phyloP scores from a whole-genome alignment of 2,888 invertebrate species.

The Harpalus rufipes region DNA sequence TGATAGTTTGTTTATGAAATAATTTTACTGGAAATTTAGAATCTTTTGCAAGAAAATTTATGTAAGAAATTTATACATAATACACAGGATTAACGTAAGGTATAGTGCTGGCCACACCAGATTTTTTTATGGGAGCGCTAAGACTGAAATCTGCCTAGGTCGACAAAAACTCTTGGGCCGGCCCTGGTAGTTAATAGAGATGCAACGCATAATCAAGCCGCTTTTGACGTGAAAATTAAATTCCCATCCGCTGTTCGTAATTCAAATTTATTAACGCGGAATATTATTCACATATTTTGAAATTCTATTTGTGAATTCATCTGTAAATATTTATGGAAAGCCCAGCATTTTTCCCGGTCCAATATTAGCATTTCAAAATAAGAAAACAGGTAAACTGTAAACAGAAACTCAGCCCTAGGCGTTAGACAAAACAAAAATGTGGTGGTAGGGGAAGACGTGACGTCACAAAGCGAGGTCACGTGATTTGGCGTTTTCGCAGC shows the following conservation, averaged over 20 bases:
- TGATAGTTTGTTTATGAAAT: too few relatives aligned
- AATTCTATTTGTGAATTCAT: constrained; percentile 6
- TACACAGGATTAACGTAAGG: too few relatives aligned
- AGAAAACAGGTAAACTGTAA: constrained; percentile 3
- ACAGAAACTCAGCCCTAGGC: constrained; percentile 14
- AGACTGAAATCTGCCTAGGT: too few relatives aligned
- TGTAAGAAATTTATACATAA: too few relatives aligned
- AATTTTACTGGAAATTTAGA: too few relatives aligned
- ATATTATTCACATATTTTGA: background rate
- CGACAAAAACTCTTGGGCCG: too few relatives aligned
- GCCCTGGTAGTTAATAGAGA: constrained; percentile 24
- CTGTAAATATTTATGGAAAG: constrained; percentile 45
- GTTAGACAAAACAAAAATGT: background rate
- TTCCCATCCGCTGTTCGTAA: background rate
- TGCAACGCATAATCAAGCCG: constrained; percentile 26
- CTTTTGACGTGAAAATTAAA: constrained; percentile 35
- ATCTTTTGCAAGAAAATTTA: too few relatives aligned
- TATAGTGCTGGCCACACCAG: too few relatives aligned
- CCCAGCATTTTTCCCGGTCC: background rate
- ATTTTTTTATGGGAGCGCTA: too few relatives aligned
- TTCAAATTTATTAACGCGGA: background rate
- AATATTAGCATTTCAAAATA: constrained; percentile 41
- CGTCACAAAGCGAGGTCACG: constrained; percentile 26
- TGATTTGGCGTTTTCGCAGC: constrained; percentile 33
- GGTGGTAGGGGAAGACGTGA: background rate